Evolutionary conservation across 2,888 invertebrate species (phyloP).

Genomic region (Loripinus fragilis): DNA sequence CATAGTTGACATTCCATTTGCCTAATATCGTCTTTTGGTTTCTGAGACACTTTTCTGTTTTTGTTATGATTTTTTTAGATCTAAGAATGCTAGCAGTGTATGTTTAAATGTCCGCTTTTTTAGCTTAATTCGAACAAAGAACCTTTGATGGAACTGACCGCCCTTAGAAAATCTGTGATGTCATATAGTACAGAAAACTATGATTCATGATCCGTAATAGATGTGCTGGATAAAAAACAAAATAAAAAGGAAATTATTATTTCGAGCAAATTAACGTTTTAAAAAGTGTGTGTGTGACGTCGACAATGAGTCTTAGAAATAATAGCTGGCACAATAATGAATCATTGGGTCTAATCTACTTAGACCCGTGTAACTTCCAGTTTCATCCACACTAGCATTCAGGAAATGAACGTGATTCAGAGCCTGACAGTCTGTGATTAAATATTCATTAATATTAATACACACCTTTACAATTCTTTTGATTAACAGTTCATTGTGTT

Average conservation of each 20-base stretch:
- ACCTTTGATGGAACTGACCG: too few relatives aligned
- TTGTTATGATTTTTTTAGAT: too few relatives aligned
- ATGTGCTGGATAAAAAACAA: not conserved
- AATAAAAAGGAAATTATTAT: constrained; percentile 14
- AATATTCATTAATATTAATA: constrained; percentile 21
- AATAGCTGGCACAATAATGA: not conserved
- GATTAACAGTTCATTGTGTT: constrained; percentile 10
- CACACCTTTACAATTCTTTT: constrained; percentile 19
- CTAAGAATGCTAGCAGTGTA: too few relatives aligned
- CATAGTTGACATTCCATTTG: too few relatives aligned
- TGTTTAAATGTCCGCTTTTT: not conserved
- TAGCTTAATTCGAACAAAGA: not conserved
- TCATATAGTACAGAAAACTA: not conserved
- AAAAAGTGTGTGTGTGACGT: constrained; percentile 15
- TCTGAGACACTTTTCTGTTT: too few relatives aligned
- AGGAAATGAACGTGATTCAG: constrained; percentile 19
- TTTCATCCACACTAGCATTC: not conserved
- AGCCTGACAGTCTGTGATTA: constrained; percentile 5
- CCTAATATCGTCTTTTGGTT: too few relatives aligned
- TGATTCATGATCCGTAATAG: not conserved
- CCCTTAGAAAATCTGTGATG: not conserved
- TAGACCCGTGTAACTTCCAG: not conserved
- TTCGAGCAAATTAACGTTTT: not conserved
- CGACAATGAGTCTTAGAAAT: constrained; percentile 12
- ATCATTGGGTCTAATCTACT: constrained; percentile 15